Base-by-base conservation (phyloP, 2,797 vertebrate species). In the Thunnus albacares region DNA sequence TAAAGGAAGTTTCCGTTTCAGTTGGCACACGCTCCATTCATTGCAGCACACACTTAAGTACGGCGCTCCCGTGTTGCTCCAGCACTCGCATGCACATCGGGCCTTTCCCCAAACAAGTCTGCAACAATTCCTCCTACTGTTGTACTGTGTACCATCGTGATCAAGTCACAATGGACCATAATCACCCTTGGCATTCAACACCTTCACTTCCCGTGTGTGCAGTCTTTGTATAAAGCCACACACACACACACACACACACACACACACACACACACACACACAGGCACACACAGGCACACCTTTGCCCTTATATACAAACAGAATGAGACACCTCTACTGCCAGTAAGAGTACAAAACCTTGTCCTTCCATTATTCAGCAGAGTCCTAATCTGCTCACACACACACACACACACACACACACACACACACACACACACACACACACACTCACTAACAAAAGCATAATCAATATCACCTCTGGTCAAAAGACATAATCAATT, bases 341-440 rank as follows among this genome's bases (percentile, higher is more conserved):
- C 67, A 18, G 88, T 81, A 84, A 72, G 57, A 41, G 63, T 59
- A 87, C 75, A 86, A 84, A 92, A 89, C 80, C 70, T 35, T 1
- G 30, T 69, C 61, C 77, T 87, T 94, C 70, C 90, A 92, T 93
- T 94, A 94, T 93, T 92, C 85, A 93, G 71, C 62, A 81, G 75
- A 70, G 70, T 74, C 59, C 68, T 91, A 85, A 87, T 87, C 87
- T 77, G 15, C 57, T 14, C 52, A 2, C 38, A 11, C 38, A 11
- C 38, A 11, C 35, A 38, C 35, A 38, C 35, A 38, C 35, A 38
- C 35, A 66, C 71, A 70, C 66, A 59, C 75, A 63, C 71, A 57
- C 70, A 61, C 77, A 53, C 52, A 70, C 22, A 62, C 35, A 38
- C 35, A 38, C 35, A 66, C 71, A 70, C 66, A 59, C 75, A 63